These are phyloP conservation scores for Chorisops tibialis DNA, from an alignment of 2,888 invertebrate species.

Conservation along the genomic window DNA sequence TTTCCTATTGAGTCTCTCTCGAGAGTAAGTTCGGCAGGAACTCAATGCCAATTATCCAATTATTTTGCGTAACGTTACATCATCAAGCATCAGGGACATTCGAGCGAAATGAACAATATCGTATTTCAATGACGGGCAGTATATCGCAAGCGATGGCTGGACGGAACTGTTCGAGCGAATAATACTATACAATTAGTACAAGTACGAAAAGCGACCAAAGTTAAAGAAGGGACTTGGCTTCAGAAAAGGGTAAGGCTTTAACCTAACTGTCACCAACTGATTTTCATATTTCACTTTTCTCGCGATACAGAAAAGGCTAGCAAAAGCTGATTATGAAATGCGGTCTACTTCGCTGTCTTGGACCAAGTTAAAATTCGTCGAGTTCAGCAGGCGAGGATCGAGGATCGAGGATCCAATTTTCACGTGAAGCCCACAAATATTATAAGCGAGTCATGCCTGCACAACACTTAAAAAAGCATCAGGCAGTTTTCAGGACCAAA, in stretches of 20 bases:
- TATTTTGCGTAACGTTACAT: no score
- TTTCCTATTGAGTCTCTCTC: no score
- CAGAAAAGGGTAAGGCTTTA: conserved; percentile 42
- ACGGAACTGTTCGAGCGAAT: no score
- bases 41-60: no score
- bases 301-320: conserved; percentile 41
- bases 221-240: conserved; percentile 42
- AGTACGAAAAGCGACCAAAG: conserved; percentile 32
- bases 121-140: no score
- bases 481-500: conserved; percentile 22
- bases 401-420: conserved; percentile 48
- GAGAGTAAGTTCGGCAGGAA: no score
- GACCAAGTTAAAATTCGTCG: conserved; percentile 29
- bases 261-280: not conserved
- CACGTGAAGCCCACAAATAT: conserved; percentile 44
- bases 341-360: conserved; percentile 26
- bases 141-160: no score
- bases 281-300: conserved; percentile 13
- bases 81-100: no score
- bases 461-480: conserved; percentile 51
- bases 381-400: conserved; percentile 38
- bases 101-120: no score
- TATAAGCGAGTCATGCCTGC: conserved; percentile 47
- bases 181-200: no score
- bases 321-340: conserved; percentile 41